These are phyloP conservation scores for Smittia sp. DNA, from an alignment of 2,888 invertebrate genomes.

Conservation along the genomic window DNA sequence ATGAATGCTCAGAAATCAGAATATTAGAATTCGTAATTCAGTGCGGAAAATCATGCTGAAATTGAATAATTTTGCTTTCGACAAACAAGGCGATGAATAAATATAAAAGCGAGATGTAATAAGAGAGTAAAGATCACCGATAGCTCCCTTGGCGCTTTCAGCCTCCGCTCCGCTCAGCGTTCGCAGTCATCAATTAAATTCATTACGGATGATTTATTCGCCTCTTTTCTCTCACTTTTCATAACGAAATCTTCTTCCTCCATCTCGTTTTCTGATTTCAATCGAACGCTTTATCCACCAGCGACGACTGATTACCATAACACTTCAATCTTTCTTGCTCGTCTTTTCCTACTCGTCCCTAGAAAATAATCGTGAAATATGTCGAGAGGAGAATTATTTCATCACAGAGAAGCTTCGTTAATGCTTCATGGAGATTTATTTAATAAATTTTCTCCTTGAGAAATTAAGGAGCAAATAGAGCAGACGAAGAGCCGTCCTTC, in stretches of 20 bases:
- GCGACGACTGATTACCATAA: constrained; percentile 1
- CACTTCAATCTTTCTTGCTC: not conserved
- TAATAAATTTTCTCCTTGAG: too few relatives aligned
- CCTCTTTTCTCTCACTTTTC: not conserved
- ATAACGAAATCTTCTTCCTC: not conserved
- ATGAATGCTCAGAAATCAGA: too few relatives aligned
- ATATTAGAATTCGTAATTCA: too few relatives aligned
- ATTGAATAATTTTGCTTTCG: not conserved
- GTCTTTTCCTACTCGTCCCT: not conserved
- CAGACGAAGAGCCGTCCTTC: too few relatives aligned
- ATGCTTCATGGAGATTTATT: too few relatives aligned
- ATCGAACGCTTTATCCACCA: constrained; percentile 4
- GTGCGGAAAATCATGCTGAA: not conserved
- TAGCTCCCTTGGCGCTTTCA: not conserved
- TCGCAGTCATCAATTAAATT: constrained; percentile 8
- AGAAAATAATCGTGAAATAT: constrained; percentile 1
- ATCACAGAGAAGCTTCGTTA: too few relatives aligned
- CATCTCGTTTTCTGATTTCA: not conserved
- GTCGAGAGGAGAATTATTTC: not conserved
- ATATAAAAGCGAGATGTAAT: not conserved
- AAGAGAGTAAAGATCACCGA: not conserved
- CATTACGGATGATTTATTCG: constrained; percentile 3
- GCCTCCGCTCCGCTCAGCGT: not conserved
- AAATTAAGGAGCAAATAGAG: too few relatives aligned
- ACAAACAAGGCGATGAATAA: not conserved